These are phyloP conservation scores for Ginglymostoma cirratum DNA, from an alignment of 2,113 vertebrate genomes.

Conservation along the genomic window DNA sequence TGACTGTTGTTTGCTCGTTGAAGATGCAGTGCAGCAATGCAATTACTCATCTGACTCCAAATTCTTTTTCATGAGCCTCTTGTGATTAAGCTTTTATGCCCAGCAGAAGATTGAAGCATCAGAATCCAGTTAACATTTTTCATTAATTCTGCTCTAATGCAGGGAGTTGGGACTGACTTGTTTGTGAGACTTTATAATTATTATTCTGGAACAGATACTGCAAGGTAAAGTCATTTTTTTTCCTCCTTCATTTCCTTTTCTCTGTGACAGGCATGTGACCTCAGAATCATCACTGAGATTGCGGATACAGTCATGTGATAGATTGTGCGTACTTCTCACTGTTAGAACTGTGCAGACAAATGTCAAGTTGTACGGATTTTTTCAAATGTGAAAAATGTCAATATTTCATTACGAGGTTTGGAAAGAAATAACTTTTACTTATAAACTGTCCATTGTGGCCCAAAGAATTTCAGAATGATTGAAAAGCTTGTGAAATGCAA, in stretches of 20 bases:
- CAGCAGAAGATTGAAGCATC: background rate
- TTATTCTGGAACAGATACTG: background rate
- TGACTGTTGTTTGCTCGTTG: background rate
- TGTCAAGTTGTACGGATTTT: background rate
- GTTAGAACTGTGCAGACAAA: background rate
- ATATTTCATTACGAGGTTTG: background rate
- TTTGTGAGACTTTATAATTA: background rate
- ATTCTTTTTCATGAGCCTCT: background rate
- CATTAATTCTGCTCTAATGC: background rate
- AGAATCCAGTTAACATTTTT: background rate
- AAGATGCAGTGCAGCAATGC: background rate
- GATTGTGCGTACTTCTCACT: background rate
- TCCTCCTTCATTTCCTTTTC: background rate
- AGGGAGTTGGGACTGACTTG: background rate
- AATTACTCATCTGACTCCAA: background rate
- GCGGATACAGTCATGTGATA: background rate
- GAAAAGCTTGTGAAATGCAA: background rate
- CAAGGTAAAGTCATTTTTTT: background rate
- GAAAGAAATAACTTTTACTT: background rate
- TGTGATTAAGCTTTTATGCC: background rate
- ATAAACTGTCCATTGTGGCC: background rate
- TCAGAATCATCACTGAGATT: background rate
- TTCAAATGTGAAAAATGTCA: background rate
- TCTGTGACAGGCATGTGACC: background rate
- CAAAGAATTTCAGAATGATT: background rate